phyloP scores from a whole-genome alignment of 2,113 vertebrate species.

The Toxotes chatareus region DNA sequence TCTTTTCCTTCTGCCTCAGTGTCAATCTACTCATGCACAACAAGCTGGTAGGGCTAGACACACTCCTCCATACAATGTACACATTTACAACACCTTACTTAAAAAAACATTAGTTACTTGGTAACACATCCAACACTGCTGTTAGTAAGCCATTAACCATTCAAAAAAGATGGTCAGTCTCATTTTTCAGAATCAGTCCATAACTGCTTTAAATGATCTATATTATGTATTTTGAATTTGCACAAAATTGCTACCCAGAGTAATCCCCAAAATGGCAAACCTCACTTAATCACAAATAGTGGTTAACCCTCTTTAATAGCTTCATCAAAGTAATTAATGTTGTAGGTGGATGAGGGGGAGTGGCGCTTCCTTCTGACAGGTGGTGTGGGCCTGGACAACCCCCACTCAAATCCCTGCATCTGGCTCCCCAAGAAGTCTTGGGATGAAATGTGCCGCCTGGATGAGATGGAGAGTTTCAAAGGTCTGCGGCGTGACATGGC shows the following conservation, averaged over 20 bases:
- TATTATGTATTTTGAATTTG: constrained; percentile 21
- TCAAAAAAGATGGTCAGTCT: not conserved
- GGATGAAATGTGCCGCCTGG: constrained; percentile 91
- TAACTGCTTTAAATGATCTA: constrained; percentile 10
- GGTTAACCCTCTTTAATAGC: not conserved
- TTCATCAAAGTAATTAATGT: constrained; percentile 16
- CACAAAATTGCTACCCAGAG: not conserved
- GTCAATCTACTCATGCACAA: constrained; percentile 88
- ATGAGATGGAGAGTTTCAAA: constrained; percentile 83
- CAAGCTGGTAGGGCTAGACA: constrained; percentile 77
- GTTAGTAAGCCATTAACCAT: constrained; percentile 1
- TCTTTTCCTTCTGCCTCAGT: constrained; percentile 92
- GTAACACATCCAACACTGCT: not conserved
- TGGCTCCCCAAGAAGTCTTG: constrained; percentile 91
- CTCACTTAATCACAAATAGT: not conserved
- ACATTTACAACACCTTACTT: not conserved
- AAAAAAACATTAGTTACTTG: not conserved
- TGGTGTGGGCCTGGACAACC: constrained; percentile 90
- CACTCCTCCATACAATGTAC: not conserved
- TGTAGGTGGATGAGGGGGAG: constrained; percentile 86
- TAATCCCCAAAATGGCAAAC: constrained; percentile 14
- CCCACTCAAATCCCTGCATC: constrained; percentile 86
- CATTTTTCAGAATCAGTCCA: not conserved
- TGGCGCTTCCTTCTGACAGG: constrained; percentile 93
- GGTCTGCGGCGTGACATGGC: constrained; percentile 84